Conservation (phyloP, 2,797 vertebrate genomes). For the Australoheros facetus region DNA sequence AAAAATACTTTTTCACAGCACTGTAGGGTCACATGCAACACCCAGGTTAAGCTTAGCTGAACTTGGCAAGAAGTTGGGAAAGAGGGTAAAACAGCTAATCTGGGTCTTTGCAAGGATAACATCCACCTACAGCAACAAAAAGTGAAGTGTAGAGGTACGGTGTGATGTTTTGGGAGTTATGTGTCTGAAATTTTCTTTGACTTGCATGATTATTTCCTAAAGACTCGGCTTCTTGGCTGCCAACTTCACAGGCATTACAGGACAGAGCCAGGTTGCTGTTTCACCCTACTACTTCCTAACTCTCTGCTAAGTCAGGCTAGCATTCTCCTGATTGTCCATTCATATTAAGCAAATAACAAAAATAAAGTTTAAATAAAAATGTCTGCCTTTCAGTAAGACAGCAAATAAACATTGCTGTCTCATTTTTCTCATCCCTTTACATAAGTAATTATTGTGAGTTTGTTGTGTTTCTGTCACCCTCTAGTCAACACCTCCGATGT, state of each 20-base stretch:
- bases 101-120: not conserved
- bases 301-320: not conserved
- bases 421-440: not conserved
- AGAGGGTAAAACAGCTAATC: not conserved
- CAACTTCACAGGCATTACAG: not conserved
- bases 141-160: not conserved
- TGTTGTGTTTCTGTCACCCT: constrained; percentile 40
- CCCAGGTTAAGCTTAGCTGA: not conserved
- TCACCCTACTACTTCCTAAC: not conserved
- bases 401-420: not conserved
- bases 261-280: not conserved
- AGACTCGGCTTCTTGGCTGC: not conserved
- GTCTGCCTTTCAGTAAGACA: not conserved
- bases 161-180: not conserved
- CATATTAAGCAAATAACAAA: not conserved
- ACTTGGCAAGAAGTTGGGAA: not conserved
- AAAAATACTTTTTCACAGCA: not conserved
- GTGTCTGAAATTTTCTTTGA: not conserved
- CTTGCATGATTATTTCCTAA: not conserved
- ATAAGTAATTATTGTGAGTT: not conserved
- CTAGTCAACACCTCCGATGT: constrained; percentile 86
- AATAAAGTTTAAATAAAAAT: not conserved
- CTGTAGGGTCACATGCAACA: not conserved
- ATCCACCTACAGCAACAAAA: not conserved
- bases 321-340: not conserved